Conservation (phyloP, 1,140 invertebrate genomes). For the Lepidurus couesii region DNA sequence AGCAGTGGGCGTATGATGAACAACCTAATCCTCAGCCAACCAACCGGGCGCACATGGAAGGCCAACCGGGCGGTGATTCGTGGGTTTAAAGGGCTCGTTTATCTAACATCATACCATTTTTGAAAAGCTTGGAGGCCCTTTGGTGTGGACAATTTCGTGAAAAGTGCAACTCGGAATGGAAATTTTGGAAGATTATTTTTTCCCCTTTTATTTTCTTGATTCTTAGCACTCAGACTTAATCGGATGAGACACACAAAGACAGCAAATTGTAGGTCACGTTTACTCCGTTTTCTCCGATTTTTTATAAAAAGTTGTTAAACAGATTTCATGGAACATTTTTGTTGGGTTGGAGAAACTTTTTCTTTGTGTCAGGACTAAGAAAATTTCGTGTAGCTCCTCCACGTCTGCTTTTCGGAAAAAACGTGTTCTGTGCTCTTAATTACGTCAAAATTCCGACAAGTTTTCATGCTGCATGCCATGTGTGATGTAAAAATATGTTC, state of each 20-base stretch:
- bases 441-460: background rate
- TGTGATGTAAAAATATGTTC: slow-evolving; percentile 3
- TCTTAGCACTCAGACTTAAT: background rate
- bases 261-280: background rate
- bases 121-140: background rate
- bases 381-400: slow-evolving; percentile 4
- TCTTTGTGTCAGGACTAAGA: background rate
- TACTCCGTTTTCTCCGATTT: background rate
- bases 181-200: background rate
- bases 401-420: background rate
- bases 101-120: background rate
- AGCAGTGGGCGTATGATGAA: slow-evolving; percentile 29
- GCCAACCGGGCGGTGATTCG: slow-evolving; percentile 33
- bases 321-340: background rate
- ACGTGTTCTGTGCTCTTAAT: background rate
- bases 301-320: background rate
- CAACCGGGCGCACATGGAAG: slow-evolving; percentile 29
- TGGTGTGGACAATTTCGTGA: slow-evolving; percentile 9
- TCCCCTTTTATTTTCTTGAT: background rate
- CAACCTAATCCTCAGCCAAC: slow-evolving; percentile 22
- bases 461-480: slow-evolving; percentile 10
- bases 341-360: background rate
- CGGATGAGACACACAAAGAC: background rate
- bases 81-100: slow-evolving; percentile 30
- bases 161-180: slow-evolving; percentile 9